Evolutionary conservation across 2,797 vertebrate genomes (phyloP), one percentile per base, ranked within the genome.

Genomic region (Botia almorhae): DNA sequence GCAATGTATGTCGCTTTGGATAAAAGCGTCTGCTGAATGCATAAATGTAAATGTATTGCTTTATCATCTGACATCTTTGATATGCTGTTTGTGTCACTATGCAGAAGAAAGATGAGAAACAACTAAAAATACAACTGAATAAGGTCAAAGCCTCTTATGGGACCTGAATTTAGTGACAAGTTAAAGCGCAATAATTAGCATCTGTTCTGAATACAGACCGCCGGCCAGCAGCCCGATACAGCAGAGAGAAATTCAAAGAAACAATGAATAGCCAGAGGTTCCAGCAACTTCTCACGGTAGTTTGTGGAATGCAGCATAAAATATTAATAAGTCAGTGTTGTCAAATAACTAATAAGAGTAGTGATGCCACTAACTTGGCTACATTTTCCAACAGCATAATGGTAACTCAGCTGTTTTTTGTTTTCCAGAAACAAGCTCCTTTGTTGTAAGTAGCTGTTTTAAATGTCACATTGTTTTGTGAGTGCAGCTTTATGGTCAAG

Each of bases 51-150:
- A 26, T 26, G 23, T 26, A 26, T 26, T 26, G 23, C 23, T 69
- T 56, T 39, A n/a, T 36, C 19, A 83, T 50, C 64, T 72, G 16
- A 50, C 56, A 80, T 43, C 39, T 78, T n/a, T 80, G 71, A 72
- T 72, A 73, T 78, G 71, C 60, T 39, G 55, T 39, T 79, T 55
- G 65, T 81, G 61, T 48, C 81, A 29, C 64, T 36, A 61, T 56
- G 74, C 64, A 60, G 75, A 71, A 81, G 71, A 78, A 16, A 51
- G 63, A 50, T 50, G 46, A 19, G 70, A 58, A 73, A 82, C 74
- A 29, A 56, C 81, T 84, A 81, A 84, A 86, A 86, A 86, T 84
- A 86, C 81, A 83, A 81, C 74, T 56, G 76, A 86, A 86, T 78
- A 75, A 83, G 85, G 83, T 81, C 83, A 81, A 76, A 83, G 81